phyloP scores from a whole-genome alignment of 1,140 invertebrate genomes.

The Archivesica marissinica region DNA sequence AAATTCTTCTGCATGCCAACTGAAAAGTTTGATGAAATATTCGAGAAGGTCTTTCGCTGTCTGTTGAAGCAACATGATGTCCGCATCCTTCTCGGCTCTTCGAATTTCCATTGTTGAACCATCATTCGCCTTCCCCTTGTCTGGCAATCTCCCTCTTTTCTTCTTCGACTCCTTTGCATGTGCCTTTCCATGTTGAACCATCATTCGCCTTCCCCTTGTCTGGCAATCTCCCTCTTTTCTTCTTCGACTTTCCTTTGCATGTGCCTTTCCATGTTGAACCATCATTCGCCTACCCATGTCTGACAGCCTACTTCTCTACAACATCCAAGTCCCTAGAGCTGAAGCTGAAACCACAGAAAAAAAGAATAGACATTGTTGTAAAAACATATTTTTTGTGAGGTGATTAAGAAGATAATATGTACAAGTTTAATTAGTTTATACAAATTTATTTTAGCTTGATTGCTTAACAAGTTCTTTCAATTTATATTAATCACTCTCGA shows the following conservation, averaged over 20 bases:
- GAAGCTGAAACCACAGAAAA: slow-evolving; percentile 40
- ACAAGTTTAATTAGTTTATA: too few relatives aligned
- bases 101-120: too few relatives aligned
- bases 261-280: slow-evolving; percentile 24
- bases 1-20: slow-evolving; percentile 47
- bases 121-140: too few relatives aligned
- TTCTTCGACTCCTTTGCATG: slow-evolving; percentile 13
- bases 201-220: too few relatives aligned
- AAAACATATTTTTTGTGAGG: slow-evolving; percentile 16
- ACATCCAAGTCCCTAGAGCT: slow-evolving; percentile 17
- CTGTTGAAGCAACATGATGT: slow-evolving; percentile 39
- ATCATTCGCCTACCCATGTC: slow-evolving; percentile 21
- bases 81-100: slow-evolving; percentile 24
- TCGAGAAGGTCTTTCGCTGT: not conserved
- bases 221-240: slow-evolving; percentile 13
- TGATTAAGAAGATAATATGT: too few relatives aligned
- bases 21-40: slow-evolving; percentile 39
- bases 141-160: slow-evolving; percentile 7
- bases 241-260: slow-evolving; percentile 17
- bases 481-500: too few relatives aligned
- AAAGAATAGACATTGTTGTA: slow-evolving; percentile 28
- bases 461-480: too few relatives aligned
- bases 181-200: too few relatives aligned
- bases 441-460: too few relatives aligned
- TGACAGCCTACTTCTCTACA: slow-evolving; percentile 1